Base-by-base conservation (phyloP, 2,113 vertebrate species). In the Bucco capensis region DNA sequence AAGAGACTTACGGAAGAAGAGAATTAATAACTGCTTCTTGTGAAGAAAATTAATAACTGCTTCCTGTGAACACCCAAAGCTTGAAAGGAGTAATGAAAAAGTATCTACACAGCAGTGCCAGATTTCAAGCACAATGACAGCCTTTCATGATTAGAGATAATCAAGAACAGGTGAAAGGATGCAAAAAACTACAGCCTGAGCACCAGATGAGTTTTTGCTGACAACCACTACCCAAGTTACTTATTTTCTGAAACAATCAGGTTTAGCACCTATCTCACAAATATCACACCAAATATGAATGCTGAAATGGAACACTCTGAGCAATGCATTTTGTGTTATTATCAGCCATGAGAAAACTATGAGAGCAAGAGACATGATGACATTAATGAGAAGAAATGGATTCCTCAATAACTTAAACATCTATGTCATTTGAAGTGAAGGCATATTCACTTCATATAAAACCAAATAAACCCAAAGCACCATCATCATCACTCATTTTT, bases 151-250 rank as follows among this genome's bases (percentile, higher is more conserved):
- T 72, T 23, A 84, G n/a, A 81, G 46, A 57, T 71, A n/a, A 95
- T 78, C 74, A 87, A 78, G 66, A 90, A 81, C 50, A 94, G 87
- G 91, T 92, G 78, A 93, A 95, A 89, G 46, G 86, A 86, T 49
- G 51, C 62, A 70, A 69, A 86, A 87, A 71, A 69, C 5, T 8
- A 2, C 22, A 61, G 87, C 46, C 93, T 94, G 93, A 74, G 91
- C 50, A 85, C 93, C 89, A 96, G 78, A 93, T 82, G 86, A 75
- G 42, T 22, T 89, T 67, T 79, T 2, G 8, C 33, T 91, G 81
- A 72, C 83, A 86, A 72, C 17, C 44, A 71, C 38, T 38, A 47
- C 23, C 31, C 0, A 0, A 64, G 85, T 89, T 66, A 75, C 83
- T 91, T 85, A 89, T n/a, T 86, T 72, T 50, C 37, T 76, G 9